Evolutionary conservation across 2,113 vertebrate species (phyloP), one percentile per base, ranked within the genome.

Genomic region (Indri indri): DNA sequence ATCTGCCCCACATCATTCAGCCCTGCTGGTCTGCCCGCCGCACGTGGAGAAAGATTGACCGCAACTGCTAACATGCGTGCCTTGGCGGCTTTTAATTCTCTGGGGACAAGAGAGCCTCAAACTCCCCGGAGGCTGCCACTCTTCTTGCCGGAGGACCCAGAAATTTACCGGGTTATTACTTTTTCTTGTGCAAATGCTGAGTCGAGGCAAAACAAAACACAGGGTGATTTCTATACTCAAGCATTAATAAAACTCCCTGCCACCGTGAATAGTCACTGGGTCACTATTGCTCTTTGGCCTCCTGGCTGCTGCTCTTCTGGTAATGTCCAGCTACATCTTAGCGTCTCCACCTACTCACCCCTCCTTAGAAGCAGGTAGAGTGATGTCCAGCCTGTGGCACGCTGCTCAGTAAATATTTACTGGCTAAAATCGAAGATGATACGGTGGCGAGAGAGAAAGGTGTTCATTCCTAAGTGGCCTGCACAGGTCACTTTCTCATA

Each of bases 401-500:
- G 13, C 1, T 6, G 34, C 40, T 90, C 50, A 12, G 57, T 27
- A 30, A 50, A 52, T 17, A 47, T 45, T 52, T 59, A 22, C 90
- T 27, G n/a, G 90, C 27, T 7, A 32, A 61, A 68, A 61, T 4
- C 8, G 37, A 83, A 80, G 45, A 13, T 10, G 32, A 32, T 2
- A 76, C 4, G 5, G 45, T 16, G 32, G 42, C 20, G 27, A 42
- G 68, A 80, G n/a, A 37, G 14, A 68, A 4, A 65, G 22, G 11
- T 0, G 22, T 22, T 54, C 8, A 2, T 23, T 25, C 8, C 45
- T 45, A 2, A 4, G 5, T 42, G 70, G 6, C 57, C 68, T 0
- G 27, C 27, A 25, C 5, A 13, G 37, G 80, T 34, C 66, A 7
- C 57, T 14, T 59, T 47, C 34, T 52, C 45, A 27, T 7, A 18